phyloP scores from a whole-genome alignment of 2,888 invertebrate species.

The Morinoia aosen region DNA sequence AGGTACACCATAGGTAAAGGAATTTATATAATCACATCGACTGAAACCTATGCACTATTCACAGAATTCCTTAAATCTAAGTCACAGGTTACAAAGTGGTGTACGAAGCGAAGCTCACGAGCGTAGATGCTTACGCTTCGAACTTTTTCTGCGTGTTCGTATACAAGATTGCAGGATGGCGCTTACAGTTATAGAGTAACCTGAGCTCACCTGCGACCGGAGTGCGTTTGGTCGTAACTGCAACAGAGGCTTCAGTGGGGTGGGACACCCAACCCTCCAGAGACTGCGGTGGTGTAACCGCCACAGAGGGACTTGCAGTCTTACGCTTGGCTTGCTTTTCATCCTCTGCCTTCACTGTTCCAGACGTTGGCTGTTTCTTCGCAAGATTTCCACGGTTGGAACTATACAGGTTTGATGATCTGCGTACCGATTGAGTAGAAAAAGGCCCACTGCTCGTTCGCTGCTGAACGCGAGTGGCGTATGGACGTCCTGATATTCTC shows the following conservation, averaged over 20 bases:
- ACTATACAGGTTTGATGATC: neutral
- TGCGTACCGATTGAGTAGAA: neutral
- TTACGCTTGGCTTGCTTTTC: neutral
- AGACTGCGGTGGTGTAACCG: constrained; percentile 24
- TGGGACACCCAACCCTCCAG: constrained; percentile 42
- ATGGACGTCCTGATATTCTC: neutral
- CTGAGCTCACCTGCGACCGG: neutral
- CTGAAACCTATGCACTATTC: too few species aligned
- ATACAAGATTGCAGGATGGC: too few species aligned
- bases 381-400: neutral
- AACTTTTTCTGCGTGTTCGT: too few species aligned
- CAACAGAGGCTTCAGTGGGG: constrained; percentile 35
- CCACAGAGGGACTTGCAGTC: neutral
- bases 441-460: neutral
- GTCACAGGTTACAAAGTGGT: too few species aligned
- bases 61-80: too few species aligned
- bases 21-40: too few species aligned
- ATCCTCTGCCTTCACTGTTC: neutral
- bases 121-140: too few species aligned
- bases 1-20: too few species aligned
- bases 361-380: neutral
- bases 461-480: neutral
- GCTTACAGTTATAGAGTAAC: neutral
- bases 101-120: too few species aligned
- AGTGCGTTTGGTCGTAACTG: neutral